phyloP scores from a whole-genome alignment of 2,888 invertebrate genomes.

The Sipha maydis region DNA sequence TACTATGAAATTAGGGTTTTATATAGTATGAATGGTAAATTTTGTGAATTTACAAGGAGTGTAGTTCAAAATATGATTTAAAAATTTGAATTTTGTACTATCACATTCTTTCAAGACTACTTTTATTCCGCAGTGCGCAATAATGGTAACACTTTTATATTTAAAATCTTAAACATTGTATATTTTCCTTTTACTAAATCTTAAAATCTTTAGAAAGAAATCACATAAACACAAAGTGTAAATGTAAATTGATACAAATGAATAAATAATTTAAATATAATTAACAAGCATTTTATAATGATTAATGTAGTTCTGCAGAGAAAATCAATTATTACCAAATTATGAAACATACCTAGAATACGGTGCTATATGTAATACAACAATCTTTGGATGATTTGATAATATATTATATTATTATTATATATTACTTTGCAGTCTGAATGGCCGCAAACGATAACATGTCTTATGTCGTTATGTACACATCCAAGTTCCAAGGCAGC shows the following conservation, averaged over 20 bases:
- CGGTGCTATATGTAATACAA: too few relatives aligned
- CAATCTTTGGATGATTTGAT: too few relatives aligned
- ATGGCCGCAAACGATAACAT: slow-evolving; percentile 96
- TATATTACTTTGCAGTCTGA: slow-evolving; percentile 87
- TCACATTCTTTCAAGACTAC: not conserved
- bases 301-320: not conserved
- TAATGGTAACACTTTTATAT: too few relatives aligned
- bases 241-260: too few relatives aligned
- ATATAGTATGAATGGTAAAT: not conserved
- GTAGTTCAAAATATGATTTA: not conserved
- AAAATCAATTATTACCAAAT: too few relatives aligned
- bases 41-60: not conserved
- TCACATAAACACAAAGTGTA: too few relatives aligned
- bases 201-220: too few relatives aligned
- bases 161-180: too few relatives aligned
- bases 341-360: too few relatives aligned
- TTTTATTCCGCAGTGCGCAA: not conserved
- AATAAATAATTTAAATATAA: too few relatives aligned
- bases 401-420: not conserved
- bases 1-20: slow-evolving; percentile 36
- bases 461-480: slow-evolving; percentile 87
- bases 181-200: too few relatives aligned
- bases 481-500: slow-evolving; percentile 96
- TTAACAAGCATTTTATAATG: too few relatives aligned
- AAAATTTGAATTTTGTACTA: slow-evolving; percentile 6